Evolutionary conservation across 2,113 vertebrate genomes (phyloP), one percentile per base, ranked within the genome.

Genomic region (Amphiprion percula): DNA sequence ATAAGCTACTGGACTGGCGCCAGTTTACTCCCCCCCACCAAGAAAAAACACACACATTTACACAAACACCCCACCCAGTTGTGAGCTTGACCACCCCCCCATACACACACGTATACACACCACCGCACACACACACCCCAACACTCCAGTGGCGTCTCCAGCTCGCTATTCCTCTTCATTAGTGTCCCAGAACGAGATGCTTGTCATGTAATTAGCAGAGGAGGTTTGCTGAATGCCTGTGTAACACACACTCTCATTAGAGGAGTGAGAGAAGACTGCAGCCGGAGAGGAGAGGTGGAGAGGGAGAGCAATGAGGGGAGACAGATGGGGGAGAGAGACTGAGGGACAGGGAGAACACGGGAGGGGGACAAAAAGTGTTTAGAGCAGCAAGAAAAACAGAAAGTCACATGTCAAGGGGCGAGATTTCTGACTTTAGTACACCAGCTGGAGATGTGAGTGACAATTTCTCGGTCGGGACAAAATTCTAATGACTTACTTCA

Each of bases 181-280:
- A 94, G 91, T 63, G 77, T 84, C 90, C 83, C 82, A 90, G 87
- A 92, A 90, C 83, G 65, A 92, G 89, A 92, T 91, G 92, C 90
- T 92, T 93, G 91, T 92, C 91, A 85, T 91, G 89, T 94, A 91
- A 92, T 93, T 93, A 93, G 88, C 85, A 72, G 75, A 89, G 87
- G 83, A 89, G 88, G 86, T 82, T 91, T 83, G 84, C 77, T 68
- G 84, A 87, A 84, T 80, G 89, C 82, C 88, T 87, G 80, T 65
- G 85, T 83, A 89, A 91, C 76, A 72, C 72, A 78, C 76, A 59
- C 80, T 75, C 90, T 93, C 90, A 91, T 93, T 94, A 92, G 79
- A 81, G 80, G 61, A 84, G 84, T 49, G 79, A 55, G 47, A 74
- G 77, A 79, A 65, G 73, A 71, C 77, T 80, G 74, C 53, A 62